Evolutionary conservation across 2,113 vertebrate genomes (phyloP).

Genomic region (Tupaia tana): DNA sequence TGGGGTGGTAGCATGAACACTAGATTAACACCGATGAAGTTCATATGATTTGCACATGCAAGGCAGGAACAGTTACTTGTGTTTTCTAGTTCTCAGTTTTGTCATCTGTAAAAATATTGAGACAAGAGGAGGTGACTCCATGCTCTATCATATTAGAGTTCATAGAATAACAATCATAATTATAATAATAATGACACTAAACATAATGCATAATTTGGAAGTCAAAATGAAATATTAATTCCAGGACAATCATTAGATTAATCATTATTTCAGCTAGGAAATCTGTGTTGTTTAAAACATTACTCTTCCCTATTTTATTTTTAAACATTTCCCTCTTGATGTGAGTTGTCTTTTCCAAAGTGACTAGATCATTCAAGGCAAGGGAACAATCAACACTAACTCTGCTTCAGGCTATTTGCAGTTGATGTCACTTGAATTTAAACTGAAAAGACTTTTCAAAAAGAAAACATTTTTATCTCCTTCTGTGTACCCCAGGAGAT

Average conservation of each 20-base stretch:
- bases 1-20: fast-evolving
- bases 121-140: neutral
- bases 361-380: slow-evolving; percentile 54
- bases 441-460: slow-evolving; percentile 64
- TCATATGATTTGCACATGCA: neutral
- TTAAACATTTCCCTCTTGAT: slow-evolving; percentile 51
- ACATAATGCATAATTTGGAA: neutral
- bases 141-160: neutral
- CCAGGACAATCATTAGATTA: neutral
- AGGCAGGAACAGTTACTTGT: fast-evolving
- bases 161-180: neutral
- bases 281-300: neutral
- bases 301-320: slow-evolving; percentile 36
- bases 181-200: neutral
- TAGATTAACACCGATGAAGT: neutral
- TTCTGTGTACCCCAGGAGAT: slow-evolving; percentile 28
- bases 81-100: neutral
- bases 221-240: slow-evolving; percentile 8
- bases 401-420: slow-evolving; percentile 72
- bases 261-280: neutral
- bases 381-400: slow-evolving; percentile 64
- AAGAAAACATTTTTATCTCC: slow-evolving; percentile 59
- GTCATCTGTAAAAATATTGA: neutral
- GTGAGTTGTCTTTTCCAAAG: slow-evolving; percentile 46
- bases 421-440: slow-evolving; percentile 66